phyloP scores from a whole-genome alignment of 2,113 vertebrate genomes.

The Vulpes lagopus region DNA sequence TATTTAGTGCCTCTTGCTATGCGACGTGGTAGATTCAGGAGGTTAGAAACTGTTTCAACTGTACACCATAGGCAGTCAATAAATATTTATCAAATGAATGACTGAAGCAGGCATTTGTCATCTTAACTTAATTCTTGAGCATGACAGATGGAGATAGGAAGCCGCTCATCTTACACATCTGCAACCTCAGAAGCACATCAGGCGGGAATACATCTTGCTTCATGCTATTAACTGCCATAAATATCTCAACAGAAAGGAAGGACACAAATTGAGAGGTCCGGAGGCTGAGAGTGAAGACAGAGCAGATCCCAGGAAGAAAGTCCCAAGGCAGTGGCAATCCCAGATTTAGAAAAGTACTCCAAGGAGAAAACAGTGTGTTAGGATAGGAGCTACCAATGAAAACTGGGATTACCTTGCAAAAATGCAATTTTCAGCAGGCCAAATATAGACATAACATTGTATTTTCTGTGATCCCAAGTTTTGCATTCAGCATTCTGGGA shows the following conservation, averaged over 20 bases:
- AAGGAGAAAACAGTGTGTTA: not conserved
- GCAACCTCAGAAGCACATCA: not conserved
- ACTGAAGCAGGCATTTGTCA: not conserved
- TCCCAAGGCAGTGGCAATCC: not conserved
- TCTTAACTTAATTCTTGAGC: not conserved
- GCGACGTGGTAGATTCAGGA: not conserved
- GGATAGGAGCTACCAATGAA: not conserved
- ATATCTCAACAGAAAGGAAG: conserved; percentile 41
- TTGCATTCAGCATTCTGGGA: conserved; percentile 38
- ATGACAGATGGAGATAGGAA: not conserved
- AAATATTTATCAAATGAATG: not conserved
- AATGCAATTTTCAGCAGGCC: not conserved
- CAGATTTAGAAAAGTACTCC: not conserved
- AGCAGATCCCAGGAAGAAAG: not conserved
- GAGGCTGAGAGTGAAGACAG: not conserved
- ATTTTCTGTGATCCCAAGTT: conserved; percentile 40
- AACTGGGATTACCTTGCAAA: conserved; percentile 10
- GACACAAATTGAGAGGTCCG: not conserved
- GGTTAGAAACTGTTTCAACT: not conserved
- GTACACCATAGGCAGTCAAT: not conserved
- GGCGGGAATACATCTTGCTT: not conserved
- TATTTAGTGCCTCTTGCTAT: not conserved
- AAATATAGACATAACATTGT: not conserved
- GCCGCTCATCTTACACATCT: not conserved
- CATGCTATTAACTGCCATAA: not conserved